Evolutionary conservation across 2,113 vertebrate species (phyloP).

Genomic region (Neotoma lepida): DNA sequence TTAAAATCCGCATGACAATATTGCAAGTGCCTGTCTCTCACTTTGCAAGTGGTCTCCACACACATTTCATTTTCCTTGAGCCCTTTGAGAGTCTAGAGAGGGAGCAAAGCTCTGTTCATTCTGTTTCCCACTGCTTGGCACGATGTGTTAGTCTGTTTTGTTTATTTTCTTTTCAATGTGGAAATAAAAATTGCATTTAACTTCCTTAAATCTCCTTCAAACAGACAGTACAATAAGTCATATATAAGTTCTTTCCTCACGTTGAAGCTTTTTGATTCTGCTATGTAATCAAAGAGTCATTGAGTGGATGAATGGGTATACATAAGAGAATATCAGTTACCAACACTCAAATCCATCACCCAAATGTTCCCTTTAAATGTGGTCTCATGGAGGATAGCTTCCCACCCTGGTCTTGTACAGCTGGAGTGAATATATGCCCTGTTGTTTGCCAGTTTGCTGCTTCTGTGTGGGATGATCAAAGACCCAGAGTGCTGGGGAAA

Average conservation of each 20-base stretch:
- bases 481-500: background rate
- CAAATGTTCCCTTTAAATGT: slow-evolving; percentile 16
- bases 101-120: background rate
- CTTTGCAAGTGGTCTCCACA: background rate
- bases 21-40: background rate
- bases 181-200: slow-evolving; percentile 58
- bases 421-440: background rate
- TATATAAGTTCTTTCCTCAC: background rate
- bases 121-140: background rate
- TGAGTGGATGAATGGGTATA: slow-evolving; percentile 29
- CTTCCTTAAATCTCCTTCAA: slow-evolving; percentile 5
- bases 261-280: slow-evolving; percentile 40
- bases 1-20: background rate
- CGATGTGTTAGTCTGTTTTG: slow-evolving; percentile 51
- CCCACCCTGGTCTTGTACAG: background rate
- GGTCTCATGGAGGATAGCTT: background rate
- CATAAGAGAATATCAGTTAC: slow-evolving; percentile 34
- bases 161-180: slow-evolving; percentile 35
- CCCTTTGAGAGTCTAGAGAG: background rate
- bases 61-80: background rate
- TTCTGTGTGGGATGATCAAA: background rate
- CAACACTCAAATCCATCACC: background rate
- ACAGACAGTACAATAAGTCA: background rate
- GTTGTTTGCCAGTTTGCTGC: background rate
- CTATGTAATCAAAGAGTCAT: slow-evolving; percentile 29